Base-by-base conservation (phyloP, 2,113 vertebrate species). In the Ophthalmolycus amberensis region DNA sequence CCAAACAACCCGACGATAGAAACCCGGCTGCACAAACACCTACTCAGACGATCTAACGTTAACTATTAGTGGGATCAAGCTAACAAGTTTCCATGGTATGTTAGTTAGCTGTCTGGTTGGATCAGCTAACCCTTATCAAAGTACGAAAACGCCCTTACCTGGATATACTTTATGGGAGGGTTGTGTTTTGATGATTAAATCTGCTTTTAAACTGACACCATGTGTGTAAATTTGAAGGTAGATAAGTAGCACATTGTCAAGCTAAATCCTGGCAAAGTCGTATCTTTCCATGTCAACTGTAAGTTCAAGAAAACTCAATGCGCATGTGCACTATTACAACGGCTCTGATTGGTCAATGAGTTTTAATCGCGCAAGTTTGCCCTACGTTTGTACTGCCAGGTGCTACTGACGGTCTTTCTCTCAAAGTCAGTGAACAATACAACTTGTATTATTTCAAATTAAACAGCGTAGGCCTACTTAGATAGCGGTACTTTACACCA, bases 111-210 rank as follows among this genome's bases (percentile, higher is more conserved):
- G 6, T 34, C 59, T 22, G 42, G 20, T 20, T 72, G 42, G 8
- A 38, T 27, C 16, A 34, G 72, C 29, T 42, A 63, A 59, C 1
- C 14, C 3, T 12, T 3, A 59, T 15, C 14, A 68, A 69, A 76
- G 56, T 69, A 69, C 37, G 1, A 75, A 88, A 38, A 77, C 9
- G 1, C 0, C 22, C 86, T 86, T 87, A 93, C 92, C 92, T 88
- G 79, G 3, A 14, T 62, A n/a, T 2, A n/a, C 2, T 34, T n/a
- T 83, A 3, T 0, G 27, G 6, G 20, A 58, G 9, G 9, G 7
- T 66, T 9, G 11, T 27, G 46, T 64, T 64, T 42, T 46, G 38
- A 37, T 22, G 59, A 65, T 34, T 20, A 62, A 29, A n/a, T 9
- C 4, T 58, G 29, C 2, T 34, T 34, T 65, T n/a, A 74, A 83